Evolutionary conservation across 2,797 vertebrate genomes (phyloP), one percentile per base, ranked within the genome.

Genomic region (Morus bassanus): DNA sequence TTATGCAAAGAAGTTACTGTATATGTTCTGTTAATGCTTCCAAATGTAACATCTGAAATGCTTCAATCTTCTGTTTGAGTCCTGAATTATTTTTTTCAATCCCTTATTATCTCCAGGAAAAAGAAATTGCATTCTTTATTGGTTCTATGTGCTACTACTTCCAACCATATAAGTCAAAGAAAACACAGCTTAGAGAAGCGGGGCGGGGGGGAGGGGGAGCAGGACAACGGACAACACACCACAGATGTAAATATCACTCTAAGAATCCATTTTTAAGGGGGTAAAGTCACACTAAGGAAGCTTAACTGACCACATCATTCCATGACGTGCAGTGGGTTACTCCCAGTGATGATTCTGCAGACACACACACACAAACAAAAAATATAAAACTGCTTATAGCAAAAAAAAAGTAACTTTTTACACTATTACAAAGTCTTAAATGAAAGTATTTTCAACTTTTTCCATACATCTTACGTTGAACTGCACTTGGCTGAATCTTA

Each of bases 141-240:
- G 8, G 15, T 7, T 79, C 74, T 59, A 31, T 72, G 28, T 56
- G 19, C 23, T 61, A 68, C 35, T 54, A 22, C 10, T 60, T 76
- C 24, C n/a, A 70, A 72, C 5, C 6, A 65, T 14, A 4, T 23
- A 67, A 85, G 59, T 43, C n/a, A 81, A 60, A 65, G 33, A 54
- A 78, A 78, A 54, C 22, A 56, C 16, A 65, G 5, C 15, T 43
- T 54, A 22, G 48, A 73, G 46, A 60, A 73, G 45, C 10, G 16
- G 10, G 10, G 9, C 7, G 3, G 7, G 4, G 4, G 7, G 7
- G 4, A 2, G 8, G 3, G 6, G 7, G 7, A 31, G 50, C 27
- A 7, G 28, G 51, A 45, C 43, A 45, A 16, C 11, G 7, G 43
- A 45, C 7, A 17, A 53, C 6, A 51, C 25, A 51, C 10, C 19